A percentile compares a stretch with the other conserved stretches of the same genome.
phyloP scores from a whole-genome alignment of 2,888 invertebrate species.

The Pterobdella sp. region DNA sequence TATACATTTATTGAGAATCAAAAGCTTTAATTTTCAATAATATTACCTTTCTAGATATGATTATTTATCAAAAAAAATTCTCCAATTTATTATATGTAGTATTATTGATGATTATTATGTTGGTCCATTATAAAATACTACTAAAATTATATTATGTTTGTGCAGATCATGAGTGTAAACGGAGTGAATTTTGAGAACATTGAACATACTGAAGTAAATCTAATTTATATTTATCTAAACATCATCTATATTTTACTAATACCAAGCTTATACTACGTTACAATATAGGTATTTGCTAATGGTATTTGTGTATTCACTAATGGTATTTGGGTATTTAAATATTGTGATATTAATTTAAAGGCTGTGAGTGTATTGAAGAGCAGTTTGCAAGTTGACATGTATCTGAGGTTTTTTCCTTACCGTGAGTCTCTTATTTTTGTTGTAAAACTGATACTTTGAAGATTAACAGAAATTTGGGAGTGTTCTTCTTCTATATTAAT shows the following conservation, averaged over 20 bases:
- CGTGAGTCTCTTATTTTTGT: slow-evolving; percentile 44
- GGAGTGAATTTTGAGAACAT: slow-evolving; percentile 44
- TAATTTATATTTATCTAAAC: neutral
- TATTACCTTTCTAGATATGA: too few relatives aligned
- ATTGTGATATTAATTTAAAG: slow-evolving; percentile 37
- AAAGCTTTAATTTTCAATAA: too few relatives aligned
- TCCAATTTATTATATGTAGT: too few relatives aligned
- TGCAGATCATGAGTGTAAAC: slow-evolving; percentile 46
- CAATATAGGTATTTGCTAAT: neutral
- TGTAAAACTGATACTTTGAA: too few relatives aligned
- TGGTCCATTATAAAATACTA: too few relatives aligned
- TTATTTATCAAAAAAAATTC: too few relatives aligned
- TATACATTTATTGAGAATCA: too few relatives aligned
- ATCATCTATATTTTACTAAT: too few relatives aligned
- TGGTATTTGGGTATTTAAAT: neutral
- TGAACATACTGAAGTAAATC: slow-evolving; percentile 44
- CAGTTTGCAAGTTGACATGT: slow-evolving; percentile 44
- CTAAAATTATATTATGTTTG: slow-evolving; percentile 24
- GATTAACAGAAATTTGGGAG: too few relatives aligned
- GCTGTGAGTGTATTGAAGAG: slow-evolving; percentile 47
- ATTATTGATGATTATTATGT: too few relatives aligned
- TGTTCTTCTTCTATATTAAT: too few relatives aligned
- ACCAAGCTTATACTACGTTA: neutral
- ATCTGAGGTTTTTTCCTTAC: slow-evolving; percentile 47
- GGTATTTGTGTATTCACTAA: neutral